phyloP scores from a whole-genome alignment of 2,113 vertebrate genomes.

The Tupaia chinensis region DNA sequence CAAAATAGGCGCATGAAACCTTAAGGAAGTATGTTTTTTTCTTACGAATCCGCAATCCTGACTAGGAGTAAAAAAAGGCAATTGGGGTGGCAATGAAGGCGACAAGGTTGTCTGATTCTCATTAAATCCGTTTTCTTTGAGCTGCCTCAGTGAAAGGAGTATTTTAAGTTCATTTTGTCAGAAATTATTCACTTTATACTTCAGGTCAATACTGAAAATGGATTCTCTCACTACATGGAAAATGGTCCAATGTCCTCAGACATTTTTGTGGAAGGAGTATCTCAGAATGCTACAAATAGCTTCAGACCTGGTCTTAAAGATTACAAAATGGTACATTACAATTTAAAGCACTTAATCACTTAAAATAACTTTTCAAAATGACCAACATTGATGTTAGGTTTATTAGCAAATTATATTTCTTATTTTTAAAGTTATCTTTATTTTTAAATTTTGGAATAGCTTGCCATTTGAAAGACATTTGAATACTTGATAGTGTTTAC shows the following conservation, averaged over 20 bases:
- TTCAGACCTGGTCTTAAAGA: not conserved
- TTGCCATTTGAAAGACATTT: not conserved
- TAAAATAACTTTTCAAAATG: not conserved
- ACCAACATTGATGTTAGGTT: not conserved
- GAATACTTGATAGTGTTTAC: not conserved
- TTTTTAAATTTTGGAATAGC: not conserved
- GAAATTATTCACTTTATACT: not conserved
- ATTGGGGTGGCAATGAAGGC: not conserved
- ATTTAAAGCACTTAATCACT: not conserved
- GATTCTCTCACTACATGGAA: not conserved
- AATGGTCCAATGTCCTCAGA: not conserved
- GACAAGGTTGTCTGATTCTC: not conserved
- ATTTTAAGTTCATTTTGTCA: not conserved
- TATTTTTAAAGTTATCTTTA: not conserved
- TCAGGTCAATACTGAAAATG: conserved; percentile 20
- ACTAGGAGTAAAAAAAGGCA: not conserved
- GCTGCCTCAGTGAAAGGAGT: not conserved
- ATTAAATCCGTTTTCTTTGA: not conserved
- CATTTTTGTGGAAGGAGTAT: not conserved
- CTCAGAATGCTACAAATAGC: not conserved
- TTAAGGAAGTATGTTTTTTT: not conserved
- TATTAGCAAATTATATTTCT: not conserved
- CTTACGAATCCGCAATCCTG: not conserved
- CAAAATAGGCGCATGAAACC: not conserved
- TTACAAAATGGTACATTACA: not conserved